These are phyloP conservation scores for Scolopax mira DNA, from an alignment of 2,113 vertebrate genomes.

Conservation along the genomic window DNA sequence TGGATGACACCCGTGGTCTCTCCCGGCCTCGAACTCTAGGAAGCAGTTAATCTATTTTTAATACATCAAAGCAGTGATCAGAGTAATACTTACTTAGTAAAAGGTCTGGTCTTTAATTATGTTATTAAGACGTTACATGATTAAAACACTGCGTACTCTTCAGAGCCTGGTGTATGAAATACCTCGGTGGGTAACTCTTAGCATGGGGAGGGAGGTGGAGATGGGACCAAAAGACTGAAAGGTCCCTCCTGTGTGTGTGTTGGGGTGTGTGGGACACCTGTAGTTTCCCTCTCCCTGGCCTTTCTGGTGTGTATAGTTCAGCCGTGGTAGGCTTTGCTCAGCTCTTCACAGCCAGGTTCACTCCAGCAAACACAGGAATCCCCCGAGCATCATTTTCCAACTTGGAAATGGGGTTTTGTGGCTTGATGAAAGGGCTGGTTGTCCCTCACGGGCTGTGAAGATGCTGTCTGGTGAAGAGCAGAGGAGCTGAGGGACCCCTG, in stretches of 20 bases:
- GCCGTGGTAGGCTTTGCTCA: accelerated
- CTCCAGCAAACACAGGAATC: neutral
- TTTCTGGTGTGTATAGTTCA: neutral
- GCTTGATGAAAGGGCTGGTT: neutral
- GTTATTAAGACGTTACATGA: neutral
- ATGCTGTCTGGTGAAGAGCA: neutral
- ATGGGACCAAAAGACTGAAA: neutral
- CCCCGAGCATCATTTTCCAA: neutral
- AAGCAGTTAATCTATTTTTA: neutral
- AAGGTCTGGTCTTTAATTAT: neutral
- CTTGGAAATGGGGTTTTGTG: neutral
- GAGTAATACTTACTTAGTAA: neutral
- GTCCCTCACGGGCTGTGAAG: neutral
- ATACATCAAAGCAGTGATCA: neutral
- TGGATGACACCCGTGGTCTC: neutral
- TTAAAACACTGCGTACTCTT: neutral
- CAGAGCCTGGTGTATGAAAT: neutral
- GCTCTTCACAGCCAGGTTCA: neutral
- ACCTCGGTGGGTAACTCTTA: neutral
- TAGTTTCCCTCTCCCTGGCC: neutral
- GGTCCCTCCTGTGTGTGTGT: too few relatives aligned
- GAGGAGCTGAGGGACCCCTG: neutral
- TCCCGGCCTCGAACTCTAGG: neutral
- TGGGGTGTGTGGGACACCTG: too few relatives aligned
- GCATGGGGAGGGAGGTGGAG: neutral